Base-by-base conservation (phyloP, 2,888 invertebrate species). In the Phyto melanocephala region DNA sequence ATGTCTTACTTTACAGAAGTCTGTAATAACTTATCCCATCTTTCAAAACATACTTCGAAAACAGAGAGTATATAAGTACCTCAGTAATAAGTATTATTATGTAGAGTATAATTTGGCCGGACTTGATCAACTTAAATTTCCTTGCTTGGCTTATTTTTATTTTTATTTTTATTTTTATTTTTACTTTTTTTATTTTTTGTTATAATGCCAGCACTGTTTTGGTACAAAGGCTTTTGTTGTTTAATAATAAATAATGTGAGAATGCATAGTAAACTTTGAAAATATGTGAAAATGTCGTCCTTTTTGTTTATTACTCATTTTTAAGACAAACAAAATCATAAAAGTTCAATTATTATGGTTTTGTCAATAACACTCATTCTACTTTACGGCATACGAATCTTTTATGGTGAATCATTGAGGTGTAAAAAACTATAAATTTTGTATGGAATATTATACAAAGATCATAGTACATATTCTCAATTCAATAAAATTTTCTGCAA, bases 361-460 rank as follows among this genome's bases (percentile, higher is more conserved):
- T 65, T 72, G 56, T 79, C 72, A 65, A 78, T 67, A 72, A n/a
- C n/a, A n/a, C n/a, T n/a, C 20, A 52, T 67, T 72, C 33, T 45
- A 10, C 58, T 72, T 67, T 63, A 72, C 11, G 42, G 11, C 15
- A 72, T 15, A 42, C 37, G 54, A 56, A 60, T 60, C 68, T 60
- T 80, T 76, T 80, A 65, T 80, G 62, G 56, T 35, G 47, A 72
- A 22, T 67, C 81, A 68, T 68, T 77, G 71, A 67, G 63, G 77
- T 40, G 60, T 62, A 62, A 77, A 77, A 68, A 56, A 47, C 72
- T 40, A 70, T 63, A 71, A 79, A 68, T 68, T 62, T 71, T 62
- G 62, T 75, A 70, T 56, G 47, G 54, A 56, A 58, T 72, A 50
- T 80, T 68, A 20, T 56, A 72, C n/a, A 54, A 67, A 37, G 56